These are phyloP conservation scores for Eriosoma lanigerum DNA, from an alignment of 1,140 invertebrate species.

Conservation along the genomic window DNA sequence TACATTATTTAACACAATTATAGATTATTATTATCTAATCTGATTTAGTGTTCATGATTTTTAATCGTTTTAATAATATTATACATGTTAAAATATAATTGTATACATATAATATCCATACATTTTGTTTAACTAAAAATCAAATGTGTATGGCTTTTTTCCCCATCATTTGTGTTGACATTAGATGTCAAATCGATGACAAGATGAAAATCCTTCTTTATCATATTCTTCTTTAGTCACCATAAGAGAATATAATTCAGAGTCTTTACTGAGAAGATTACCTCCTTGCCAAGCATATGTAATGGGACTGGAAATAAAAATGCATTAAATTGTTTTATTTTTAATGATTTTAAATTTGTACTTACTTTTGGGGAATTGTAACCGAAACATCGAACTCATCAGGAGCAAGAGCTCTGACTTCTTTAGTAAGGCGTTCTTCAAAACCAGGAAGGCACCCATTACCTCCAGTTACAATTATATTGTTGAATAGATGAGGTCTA, in stretches of 20 bases:
- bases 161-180: neutral
- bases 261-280: conserved; percentile 70
- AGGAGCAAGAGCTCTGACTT: conserved; percentile 76
- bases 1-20: neutral
- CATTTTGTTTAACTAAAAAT: neutral
- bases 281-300: conserved; percentile 89
- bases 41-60: too few relatives aligned
- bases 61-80: too few relatives aligned
- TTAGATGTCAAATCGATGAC: conserved; percentile 72
- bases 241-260: conserved; percentile 71
- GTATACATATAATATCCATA: neutral
- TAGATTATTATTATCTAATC: too few relatives aligned
- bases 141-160: neutral
- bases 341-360: conserved; percentile 43
- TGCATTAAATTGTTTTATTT: conserved; percentile 43
- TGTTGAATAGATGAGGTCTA: conserved; percentile 79
- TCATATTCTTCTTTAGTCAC: conserved; percentile 86
- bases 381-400: conserved; percentile 75
- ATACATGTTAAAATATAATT: neutral
- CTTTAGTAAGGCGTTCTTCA: conserved; percentile 75
- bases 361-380: conserved; percentile 69
- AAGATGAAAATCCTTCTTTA: conserved; percentile 74
- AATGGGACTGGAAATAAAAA: conserved; percentile 66
- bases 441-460: conserved; percentile 83
- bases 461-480: conserved; percentile 92